These are phyloP conservation scores for Colossoma macropomum DNA, from an alignment of 2,113 vertebrate genomes.

Conservation along the genomic window DNA sequence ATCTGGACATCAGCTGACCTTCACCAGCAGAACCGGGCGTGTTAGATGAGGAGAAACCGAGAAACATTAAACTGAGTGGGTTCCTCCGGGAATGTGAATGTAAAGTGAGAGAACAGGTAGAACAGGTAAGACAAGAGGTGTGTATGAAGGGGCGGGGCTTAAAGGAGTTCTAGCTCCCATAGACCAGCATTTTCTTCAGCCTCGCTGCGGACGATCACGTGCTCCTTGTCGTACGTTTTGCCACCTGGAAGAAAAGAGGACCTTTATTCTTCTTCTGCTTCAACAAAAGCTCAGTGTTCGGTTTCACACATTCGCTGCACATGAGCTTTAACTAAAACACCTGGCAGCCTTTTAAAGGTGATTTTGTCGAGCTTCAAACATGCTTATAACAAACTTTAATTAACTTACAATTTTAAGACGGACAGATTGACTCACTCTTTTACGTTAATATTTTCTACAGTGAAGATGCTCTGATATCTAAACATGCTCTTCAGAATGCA, in stretches of 20 bases:
- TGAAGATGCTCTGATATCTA: too few species aligned
- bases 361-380: too few species aligned
- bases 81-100: not conserved
- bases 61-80: not conserved
- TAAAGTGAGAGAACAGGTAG: not conserved
- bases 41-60: not conserved
- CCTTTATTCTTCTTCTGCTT: not conserved
- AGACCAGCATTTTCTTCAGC: constrained; percentile 77
- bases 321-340: too few species aligned
- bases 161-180: constrained; percentile 86
- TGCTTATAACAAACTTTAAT: too few species aligned
- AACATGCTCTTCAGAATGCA: too few species aligned
- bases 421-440: too few species aligned
- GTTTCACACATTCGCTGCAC: too few species aligned
- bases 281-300: too few species aligned
- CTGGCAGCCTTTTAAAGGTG: too few species aligned
- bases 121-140: not conserved
- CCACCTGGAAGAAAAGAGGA: constrained; percentile 76
- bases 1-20: too few species aligned
- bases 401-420: too few species aligned
- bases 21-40: not conserved
- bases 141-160: constrained; percentile 13
- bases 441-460: too few species aligned
- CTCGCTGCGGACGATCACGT: constrained; percentile 82
- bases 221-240: constrained; percentile 86